A percentile compares a stretch with the other conserved stretches of the same genome.
phyloP scores from a whole-genome alignment of 1,140 invertebrate genomes.

The Ditylenchus dipsaci region DNA sequence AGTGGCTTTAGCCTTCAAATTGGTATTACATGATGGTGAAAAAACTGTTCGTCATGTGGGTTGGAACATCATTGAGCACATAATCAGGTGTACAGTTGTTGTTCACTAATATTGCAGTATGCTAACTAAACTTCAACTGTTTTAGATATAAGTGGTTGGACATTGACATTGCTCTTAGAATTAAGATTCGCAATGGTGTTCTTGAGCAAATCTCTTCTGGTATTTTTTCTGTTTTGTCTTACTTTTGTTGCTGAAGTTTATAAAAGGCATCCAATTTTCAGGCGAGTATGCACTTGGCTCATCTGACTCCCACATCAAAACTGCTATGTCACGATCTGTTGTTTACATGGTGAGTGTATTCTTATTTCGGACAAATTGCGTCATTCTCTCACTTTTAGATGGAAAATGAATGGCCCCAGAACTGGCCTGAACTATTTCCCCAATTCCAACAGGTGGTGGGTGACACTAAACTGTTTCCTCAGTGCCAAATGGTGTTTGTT shows the following conservation, averaged over 20 bases:
- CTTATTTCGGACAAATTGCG: not conserved
- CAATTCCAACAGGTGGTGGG: slow-evolving; percentile 30
- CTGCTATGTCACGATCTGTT: slow-evolving; percentile 33
- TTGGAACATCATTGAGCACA: slow-evolving; percentile 47
- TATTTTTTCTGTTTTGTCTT: not conserved
- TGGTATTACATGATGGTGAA: slow-evolving; percentile 16
- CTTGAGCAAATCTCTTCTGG: slow-evolving; percentile 29
- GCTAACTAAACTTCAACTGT: too few species aligned
- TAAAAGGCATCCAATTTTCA: not conserved
- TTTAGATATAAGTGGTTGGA: slow-evolving; percentile 46
- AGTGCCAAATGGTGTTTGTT: slow-evolving; percentile 39
- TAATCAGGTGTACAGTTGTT: slow-evolving; percentile 32
- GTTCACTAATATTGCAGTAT: too few species aligned
- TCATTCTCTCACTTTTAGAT: slow-evolving; percentile 4
- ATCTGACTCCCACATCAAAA: slow-evolving; percentile 27
- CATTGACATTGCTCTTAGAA: slow-evolving; percentile 13
- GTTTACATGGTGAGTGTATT: slow-evolving; percentile 27
- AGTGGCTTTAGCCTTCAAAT: slow-evolving; percentile 32
- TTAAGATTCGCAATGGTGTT: slow-evolving; percentile 32
- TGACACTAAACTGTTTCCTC: slow-evolving; percentile 16
- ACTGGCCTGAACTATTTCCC: slow-evolving; percentile 40
- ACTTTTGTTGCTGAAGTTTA: not conserved
- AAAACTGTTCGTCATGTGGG: slow-evolving; percentile 31
- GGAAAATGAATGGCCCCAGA: slow-evolving; percentile 52
- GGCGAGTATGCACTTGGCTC: slow-evolving; percentile 12